Evolutionary conservation across 2,888 invertebrate genomes (phyloP).

Genomic region (Patella depressa): DNA sequence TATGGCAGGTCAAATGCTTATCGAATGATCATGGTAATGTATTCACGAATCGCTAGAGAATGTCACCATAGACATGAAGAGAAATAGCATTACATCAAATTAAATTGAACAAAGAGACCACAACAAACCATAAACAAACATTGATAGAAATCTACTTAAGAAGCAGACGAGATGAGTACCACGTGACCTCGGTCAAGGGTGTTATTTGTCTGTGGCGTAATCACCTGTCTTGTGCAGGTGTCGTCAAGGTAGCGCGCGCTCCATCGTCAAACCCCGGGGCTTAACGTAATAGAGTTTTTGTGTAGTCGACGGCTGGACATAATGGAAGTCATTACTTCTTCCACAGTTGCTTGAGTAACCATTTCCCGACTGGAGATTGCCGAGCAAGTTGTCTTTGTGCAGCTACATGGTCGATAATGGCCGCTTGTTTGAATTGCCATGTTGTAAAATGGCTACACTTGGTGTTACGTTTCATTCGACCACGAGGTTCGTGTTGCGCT

Average conservation of each 20-base stretch:
- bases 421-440: not conserved
- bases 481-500: no score
- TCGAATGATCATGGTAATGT: no score
- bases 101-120: not conserved
- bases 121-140: slow-evolving; percentile 5
- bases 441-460: not conserved
- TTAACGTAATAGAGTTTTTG: slow-evolving; percentile 3
- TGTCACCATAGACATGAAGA: not conserved
- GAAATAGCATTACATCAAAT: slow-evolving; percentile 7
- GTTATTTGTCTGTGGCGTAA: slow-evolving; percentile 13
- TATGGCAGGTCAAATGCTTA: no score
- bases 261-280: not conserved
- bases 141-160: not conserved
- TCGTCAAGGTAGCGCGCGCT: slow-evolving; percentile 11
- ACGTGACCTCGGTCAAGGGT: slow-evolving; percentile 13
- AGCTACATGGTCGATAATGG: not conserved
- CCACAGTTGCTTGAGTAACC: slow-evolving; percentile 3
- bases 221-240: slow-evolving; percentile 9
- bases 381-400: not conserved
- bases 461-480: not conserved
- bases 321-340: not conserved
- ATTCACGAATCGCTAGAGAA: not conserved
- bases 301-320: not conserved
- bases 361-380: not conserved
- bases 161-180: slow-evolving; percentile 5